Base-by-base conservation (phyloP, 2,888 invertebrate species). In the Steromphala cineraria region DNA sequence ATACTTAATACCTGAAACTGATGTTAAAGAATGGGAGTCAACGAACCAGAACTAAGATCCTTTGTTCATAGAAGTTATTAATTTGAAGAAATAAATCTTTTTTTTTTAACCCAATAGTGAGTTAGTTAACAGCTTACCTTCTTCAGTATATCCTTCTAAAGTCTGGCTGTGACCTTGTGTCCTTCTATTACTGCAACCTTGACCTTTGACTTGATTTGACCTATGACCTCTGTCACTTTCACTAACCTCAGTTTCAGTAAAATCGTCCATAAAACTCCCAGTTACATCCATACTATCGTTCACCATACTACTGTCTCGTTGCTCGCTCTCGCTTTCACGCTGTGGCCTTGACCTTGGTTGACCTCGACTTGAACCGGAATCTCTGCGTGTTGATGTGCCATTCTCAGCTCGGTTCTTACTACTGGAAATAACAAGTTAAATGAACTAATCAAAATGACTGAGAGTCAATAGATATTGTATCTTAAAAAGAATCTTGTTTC, bases 211-310 rank as follows among this genome's bases (percentile, higher is more conserved):
- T 13, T 19, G 56, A 7, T 24, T 56, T 56, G 71, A 71, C 71
- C 40, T 71, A n/a, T 76, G 75, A 75, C 75, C 55, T n/a, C 76
- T 8, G 53, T 55, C 76, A 53, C 53, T 55, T 71, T 76, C 76
- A 55, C 76, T 76, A 55, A 76, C 53, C 53, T 76, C 76, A 2
- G 53, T 76, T 15, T 76, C 76, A 3, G 53, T 76, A 1, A 55
- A 28, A 55, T 76, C 76, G 55, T 76, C 76, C 53, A 53, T 31
- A 55, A 76, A 76, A 55, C 76, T 76, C 8, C 31, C 71, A 17
- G 71, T 71, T 7, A 76, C 76, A 24, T 76, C 55, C 76, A 76
- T 76, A 55, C 76, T 76, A 36, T 76, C 55, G 10, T 36, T 71
- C 40, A 55, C 36, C 31, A 55, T 76, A 55, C 31, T 53, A 31